These are phyloP conservation scores for Thalassaphorura encarpata DNA, from an alignment of 1,140 invertebrate genomes.

Conservation along the genomic window DNA sequence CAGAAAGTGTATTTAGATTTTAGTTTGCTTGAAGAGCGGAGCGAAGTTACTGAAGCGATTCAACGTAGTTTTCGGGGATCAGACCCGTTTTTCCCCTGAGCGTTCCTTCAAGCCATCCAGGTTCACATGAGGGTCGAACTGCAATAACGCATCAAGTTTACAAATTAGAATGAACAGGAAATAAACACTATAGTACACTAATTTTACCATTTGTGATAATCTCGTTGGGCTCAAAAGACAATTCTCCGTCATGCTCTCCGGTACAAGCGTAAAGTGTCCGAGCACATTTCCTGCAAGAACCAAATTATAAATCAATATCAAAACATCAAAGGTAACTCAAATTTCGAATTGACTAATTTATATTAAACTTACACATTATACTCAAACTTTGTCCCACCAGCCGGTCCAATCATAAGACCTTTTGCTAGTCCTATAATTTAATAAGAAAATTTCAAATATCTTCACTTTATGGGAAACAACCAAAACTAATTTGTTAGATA, in stretches of 20 bases:
- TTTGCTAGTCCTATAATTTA: conserved; percentile 13
- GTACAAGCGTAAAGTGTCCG: conserved; percentile 89
- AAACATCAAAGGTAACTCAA: background rate
- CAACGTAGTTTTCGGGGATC: conserved; percentile 95
- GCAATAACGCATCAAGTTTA: conserved; percentile 37
- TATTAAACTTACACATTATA: conserved; percentile 4
- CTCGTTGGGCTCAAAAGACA: conserved; percentile 97
- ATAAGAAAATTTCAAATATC: too few species aligned
- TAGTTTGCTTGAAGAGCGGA: too few species aligned
- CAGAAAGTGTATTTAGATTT: too few species aligned
- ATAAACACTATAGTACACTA: background rate
- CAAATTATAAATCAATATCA: background rate
- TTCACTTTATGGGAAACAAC: too few species aligned
- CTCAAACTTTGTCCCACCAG: conserved; percentile 5
- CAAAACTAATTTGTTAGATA: too few species aligned
- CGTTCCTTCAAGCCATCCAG: conserved; percentile 92
- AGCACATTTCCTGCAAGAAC: conserved; percentile 47
- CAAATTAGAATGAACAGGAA: conserved; percentile 1
- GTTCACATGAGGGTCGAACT: conserved; percentile 83
- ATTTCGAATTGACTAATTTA: background rate
- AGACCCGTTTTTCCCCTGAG: conserved; percentile 87
- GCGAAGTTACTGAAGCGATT: conserved; percentile 66
- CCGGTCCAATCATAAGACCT: conserved; percentile 1
- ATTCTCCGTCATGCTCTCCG: conserved; percentile 89
- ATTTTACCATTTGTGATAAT: conserved; percentile 87